Base-by-base conservation (phyloP, 2,888 invertebrate genomes). In the Camptogramma bilineatum region DNA sequence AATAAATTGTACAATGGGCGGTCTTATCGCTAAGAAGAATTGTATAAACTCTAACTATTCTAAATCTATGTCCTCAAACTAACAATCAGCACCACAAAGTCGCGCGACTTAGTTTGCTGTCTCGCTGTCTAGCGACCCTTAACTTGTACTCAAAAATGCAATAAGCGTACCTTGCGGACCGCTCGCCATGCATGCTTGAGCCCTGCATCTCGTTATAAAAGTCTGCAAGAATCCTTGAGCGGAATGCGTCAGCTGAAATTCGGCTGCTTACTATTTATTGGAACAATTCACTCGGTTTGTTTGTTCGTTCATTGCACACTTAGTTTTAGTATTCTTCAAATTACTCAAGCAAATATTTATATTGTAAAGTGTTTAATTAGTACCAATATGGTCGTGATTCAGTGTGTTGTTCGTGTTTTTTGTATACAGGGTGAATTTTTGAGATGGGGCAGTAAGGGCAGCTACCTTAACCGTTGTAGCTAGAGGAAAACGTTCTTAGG, bases 71-170 rank as follows among this genome's bases (percentile, higher is more conserved):
- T 10, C 34, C 13, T 39, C 13, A 39, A 39, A 10, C 34, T 39
- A 39, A 2, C 13, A 3, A 1, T 39, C 13, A 13, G 34, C 13
- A 5, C 7, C 7, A 21, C 4, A 39, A 13, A 39, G 34, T 39
- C 34, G 34, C 34, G 34, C 34, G 34, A 39, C 34, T 13, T 39
- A 3, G 34, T 5, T 4, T 28, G 7, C 0, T 13, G 34, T 39
- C 34, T 13, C 34, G 2, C 34, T 4, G 9, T 39, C 13, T 39
- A 34, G 2, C 31, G 34, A 18, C 13, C 39, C 54, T 44, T 58
- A 52, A 44, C 52, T 46, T 60, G 71, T 73, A 68, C 79, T 81
- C 81, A 79, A 79, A 82, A 81, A 82, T 82, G 82, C 82, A 83
- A 83, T 83, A 82, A 82, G 79, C 78, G 69, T 70, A 68, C 74